Evolutionary conservation across 2,113 vertebrate species (phyloP), one percentile per base, ranked within the genome.

Genomic region (Microtus oregoni): DNA sequence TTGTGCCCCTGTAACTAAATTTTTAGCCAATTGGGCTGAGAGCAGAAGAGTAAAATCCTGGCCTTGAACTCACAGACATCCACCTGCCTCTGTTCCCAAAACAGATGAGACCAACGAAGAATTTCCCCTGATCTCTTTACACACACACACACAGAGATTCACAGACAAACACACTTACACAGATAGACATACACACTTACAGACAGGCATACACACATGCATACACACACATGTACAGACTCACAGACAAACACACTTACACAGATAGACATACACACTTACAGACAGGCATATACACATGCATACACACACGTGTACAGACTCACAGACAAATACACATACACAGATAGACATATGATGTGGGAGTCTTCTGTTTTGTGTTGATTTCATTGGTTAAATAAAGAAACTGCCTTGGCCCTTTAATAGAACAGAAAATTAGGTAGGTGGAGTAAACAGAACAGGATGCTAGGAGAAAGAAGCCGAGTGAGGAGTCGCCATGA

Each of bases 141-240:
- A 35, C 7, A 7, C 47, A 0, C 32, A 3, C 32, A 38, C 52
- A 4, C 17, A 24, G n/a, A n/a, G n/a, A n/a, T n/a, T n/a, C n/a
- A n/a, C n/a, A n/a, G n/a, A n/a, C n/a, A n/a, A n/a, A n/a, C n/a
- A n/a, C n/a, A n/a, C n/a, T n/a, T n/a, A n/a, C n/a, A n/a, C n/a
- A n/a, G n/a, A n/a, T n/a, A n/a, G n/a, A n/a, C n/a, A n/a, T n/a
- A n/a, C n/a, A n/a, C n/a, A n/a, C n/a, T n/a, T n/a, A n/a, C n/a
- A n/a, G n/a, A n/a, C n/a, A n/a, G n/a, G n/a, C n/a, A n/a, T n/a
- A n/a, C n/a, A n/a, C n/a, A n/a, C n/a, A n/a, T n/a, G n/a, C n/a
- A n/a, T n/a, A 2, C 3, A 24, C 15, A 11, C n/a, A 0, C 14
- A 32, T 19, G 24, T 10, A 13, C 3, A 0, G 50, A 35, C 26